phyloP scores from a whole-genome alignment of 35 echinoderm and acorn worm species.

The Chiridota heheva region DNA sequence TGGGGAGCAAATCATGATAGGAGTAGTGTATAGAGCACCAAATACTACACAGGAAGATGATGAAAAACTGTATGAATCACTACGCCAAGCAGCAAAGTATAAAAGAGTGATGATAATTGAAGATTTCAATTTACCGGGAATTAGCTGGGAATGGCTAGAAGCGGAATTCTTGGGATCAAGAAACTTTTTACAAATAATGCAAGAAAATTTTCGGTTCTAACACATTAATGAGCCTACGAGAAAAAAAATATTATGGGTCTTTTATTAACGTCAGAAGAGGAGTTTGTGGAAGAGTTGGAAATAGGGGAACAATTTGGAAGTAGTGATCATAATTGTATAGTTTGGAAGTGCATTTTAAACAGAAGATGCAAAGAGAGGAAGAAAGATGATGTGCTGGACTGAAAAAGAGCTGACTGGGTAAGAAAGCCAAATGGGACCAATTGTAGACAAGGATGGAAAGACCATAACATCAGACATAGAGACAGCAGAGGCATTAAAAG shows the following conservation, averaged over 20 bases:
- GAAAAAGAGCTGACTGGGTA: not conserved
- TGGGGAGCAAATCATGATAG: not conserved
- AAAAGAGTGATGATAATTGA: not conserved
- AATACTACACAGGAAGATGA: not conserved
- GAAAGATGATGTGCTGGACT: constrained; percentile 20
- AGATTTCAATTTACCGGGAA: not conserved
- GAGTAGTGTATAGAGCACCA: not conserved
- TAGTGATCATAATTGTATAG: constrained; percentile 1
- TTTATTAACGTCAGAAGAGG: not conserved
- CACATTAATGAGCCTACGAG: constrained; percentile 18
- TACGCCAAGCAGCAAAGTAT: not conserved
- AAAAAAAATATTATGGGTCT: not conserved
- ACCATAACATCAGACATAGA: not conserved
- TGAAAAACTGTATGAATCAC: not conserved
- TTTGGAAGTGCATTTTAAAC: constrained; percentile 9
- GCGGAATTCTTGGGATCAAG: not conserved
- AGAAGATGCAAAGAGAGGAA: not conserved
- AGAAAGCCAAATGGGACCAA: constrained; percentile 13
- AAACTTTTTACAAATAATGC: not conserved
- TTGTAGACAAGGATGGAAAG: not conserved
- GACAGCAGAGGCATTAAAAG: constrained; percentile 1
- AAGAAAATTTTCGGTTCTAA: constrained; percentile 5
- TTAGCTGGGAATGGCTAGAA: not conserved
- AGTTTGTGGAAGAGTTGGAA: not conserved
- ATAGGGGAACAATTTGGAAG: not conserved